Conservation (phyloP, 2,113 vertebrate species). For the Varanus komodoensis region DNA sequence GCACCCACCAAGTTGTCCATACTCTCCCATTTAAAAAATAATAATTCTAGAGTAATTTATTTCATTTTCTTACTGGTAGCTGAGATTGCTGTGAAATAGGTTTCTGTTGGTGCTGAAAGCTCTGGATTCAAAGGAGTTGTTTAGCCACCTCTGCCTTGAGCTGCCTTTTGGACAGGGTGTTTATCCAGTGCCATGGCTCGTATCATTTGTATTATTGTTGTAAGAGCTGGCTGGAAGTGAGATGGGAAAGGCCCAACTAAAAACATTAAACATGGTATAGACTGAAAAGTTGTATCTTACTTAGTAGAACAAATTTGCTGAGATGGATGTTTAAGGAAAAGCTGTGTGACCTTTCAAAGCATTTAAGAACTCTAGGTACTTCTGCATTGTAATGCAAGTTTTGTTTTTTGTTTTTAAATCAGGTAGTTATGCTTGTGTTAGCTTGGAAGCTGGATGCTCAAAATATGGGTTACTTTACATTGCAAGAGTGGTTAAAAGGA, state of each 20-base stretch:
- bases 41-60: no score
- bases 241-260: neutral
- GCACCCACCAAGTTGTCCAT: no score
- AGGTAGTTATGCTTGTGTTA: conserved; percentile 99
- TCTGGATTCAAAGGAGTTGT: no score
- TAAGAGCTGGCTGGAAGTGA: neutral
- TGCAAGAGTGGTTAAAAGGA: conserved; percentile 98
- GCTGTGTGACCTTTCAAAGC: neutral
- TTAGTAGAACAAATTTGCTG: neutral
- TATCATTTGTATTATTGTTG: neutral
- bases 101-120: no score
- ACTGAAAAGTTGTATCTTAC: neutral
- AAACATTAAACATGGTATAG: neutral
- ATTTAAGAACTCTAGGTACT: neutral
- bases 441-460: conserved; percentile 99
- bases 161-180: no score
- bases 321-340: neutral
- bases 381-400: neutral
- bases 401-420: conserved; percentile 48
- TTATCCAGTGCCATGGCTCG: neutral
- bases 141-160: no score
- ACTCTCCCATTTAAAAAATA: no score
- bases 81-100: no score
- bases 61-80: no score
- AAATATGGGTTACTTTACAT: conserved; percentile 99